Evolutionary conservation across 2,888 invertebrate species (phyloP).

Genomic region (Salpingus planirostris): DNA sequence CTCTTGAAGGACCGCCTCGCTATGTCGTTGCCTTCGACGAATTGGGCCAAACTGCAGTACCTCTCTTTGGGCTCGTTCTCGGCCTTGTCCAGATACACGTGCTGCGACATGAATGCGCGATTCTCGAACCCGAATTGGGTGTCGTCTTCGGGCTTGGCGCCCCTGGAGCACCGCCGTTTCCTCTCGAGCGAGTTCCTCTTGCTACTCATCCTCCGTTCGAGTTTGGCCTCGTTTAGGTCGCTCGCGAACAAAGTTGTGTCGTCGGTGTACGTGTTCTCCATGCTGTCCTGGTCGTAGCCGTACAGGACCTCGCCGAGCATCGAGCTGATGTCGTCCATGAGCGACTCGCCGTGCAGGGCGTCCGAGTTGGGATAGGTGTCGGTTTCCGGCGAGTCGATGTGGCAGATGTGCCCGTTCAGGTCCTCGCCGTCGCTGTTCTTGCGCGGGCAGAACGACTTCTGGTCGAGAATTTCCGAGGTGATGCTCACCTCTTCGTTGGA

Average conservation of each 20-base stretch:
- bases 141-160: conserved; percentile 45
- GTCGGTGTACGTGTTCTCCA: conserved; percentile 55
- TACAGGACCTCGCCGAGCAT: conserved; percentile 65
- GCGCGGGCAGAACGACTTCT: conserved; percentile 38
- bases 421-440: conserved; percentile 44
- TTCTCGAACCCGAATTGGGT: conserved; percentile 65
- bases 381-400: conserved; percentile 79
- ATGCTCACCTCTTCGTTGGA: conserved; percentile 67
- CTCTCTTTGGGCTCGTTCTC: conserved; percentile 48
- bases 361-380: conserved; percentile 66
- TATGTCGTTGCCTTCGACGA: conserved; percentile 77
- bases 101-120: conserved; percentile 54
- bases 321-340: conserved; percentile 71
- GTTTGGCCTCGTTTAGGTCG: conserved; percentile 30
- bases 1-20: conserved; percentile 67
- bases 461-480: conserved; percentile 55
- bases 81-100: conserved; percentile 31
- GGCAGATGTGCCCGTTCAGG: conserved; percentile 53
- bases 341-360: conserved; percentile 66
- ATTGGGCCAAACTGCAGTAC: conserved; percentile 72
- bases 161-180: conserved; percentile 29
- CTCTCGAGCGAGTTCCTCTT: conserved; percentile 37
- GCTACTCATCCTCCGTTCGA: conserved; percentile 52
- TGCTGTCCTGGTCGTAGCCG: conserved; percentile 52
- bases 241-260: conserved; percentile 59